Evolutionary conservation across 2,113 vertebrate species (phyloP).

Genomic region (Rhabdomys dilectus): DNA sequence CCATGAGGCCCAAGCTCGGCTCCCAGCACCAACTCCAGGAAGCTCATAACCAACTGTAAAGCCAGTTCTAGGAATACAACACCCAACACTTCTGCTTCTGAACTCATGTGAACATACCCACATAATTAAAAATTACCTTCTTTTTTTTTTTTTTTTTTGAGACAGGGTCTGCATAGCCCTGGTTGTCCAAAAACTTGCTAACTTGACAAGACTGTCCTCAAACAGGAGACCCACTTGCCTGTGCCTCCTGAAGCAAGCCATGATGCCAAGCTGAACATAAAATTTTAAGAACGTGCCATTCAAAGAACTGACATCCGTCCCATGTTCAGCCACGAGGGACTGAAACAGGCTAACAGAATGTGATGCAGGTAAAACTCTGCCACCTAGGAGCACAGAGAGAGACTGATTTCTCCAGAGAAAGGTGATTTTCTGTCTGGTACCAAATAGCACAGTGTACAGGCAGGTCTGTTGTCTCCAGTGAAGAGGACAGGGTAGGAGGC

Average conservation of each 20-base stretch:
- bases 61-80: not conserved
- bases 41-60: not conserved
- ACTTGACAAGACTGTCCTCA: not conserved
- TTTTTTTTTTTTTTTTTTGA: not conserved
- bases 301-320: not conserved
- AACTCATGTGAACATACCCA: not conserved
- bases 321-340: not conserved
- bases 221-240: not conserved
- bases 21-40: not conserved
- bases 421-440: not conserved
- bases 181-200: not conserved
- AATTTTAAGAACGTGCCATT: not conserved
- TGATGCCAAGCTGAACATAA: not conserved
- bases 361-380: rapidly evolving
- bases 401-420: rapidly evolving
- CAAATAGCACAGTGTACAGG: rapidly evolving
- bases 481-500: rapidly evolving
- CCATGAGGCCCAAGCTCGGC: not conserved
- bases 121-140: not conserved
- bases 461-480: rapidly evolving
- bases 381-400: not conserved
- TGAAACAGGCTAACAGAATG: rapidly evolving
- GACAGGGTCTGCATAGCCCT: not conserved
- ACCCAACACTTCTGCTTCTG: not conserved
- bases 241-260: not conserved